Conservation (phyloP, 2,113 vertebrate species). For the Cyanoliseus patagonus region DNA sequence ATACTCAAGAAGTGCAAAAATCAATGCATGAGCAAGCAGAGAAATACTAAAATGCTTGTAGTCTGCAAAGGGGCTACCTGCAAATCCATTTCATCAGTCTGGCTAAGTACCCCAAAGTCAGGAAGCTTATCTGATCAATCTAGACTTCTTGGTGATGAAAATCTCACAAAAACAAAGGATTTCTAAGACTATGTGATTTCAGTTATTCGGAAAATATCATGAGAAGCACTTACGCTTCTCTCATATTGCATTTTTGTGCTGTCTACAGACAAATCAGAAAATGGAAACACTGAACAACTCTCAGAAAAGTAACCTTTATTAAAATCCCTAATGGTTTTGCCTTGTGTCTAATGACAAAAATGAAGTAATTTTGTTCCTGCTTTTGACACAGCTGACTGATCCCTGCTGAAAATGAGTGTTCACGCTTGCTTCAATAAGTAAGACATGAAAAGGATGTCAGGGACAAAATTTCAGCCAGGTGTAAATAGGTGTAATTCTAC, state of each 20-base stretch:
- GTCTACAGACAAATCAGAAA: not conserved
- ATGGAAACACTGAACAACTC: not conserved
- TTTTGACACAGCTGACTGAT: not conserved
- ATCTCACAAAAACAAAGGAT: slow-evolving; percentile 4
- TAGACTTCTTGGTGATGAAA: slow-evolving; percentile 9
- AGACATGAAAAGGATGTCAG: not conserved
- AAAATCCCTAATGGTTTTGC: not conserved
- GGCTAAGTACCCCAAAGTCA: slow-evolving; percentile 24
- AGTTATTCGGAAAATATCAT: not conserved
- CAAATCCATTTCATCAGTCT: slow-evolving; percentile 39
- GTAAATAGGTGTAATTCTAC: not conserved
- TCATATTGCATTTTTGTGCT: not conserved
- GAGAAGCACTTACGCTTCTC: not conserved
- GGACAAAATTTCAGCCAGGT: not conserved
- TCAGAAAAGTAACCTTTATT: not conserved
- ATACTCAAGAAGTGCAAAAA: slow-evolving; percentile 56
- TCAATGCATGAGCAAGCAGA: slow-evolving; percentile 44
- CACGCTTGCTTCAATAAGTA: not conserved
- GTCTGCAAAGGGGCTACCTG: not conserved
- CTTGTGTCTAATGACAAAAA: not conserved
- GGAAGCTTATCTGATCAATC: slow-evolving; percentile 6
- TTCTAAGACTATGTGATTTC: slow-evolving; percentile 2
- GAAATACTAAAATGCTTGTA: slow-evolving; percentile 26
- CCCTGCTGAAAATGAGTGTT: not conserved
- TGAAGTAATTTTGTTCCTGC: not conserved